A percentile compares a stretch with the other conserved stretches of the same genome.
phyloP scores from a whole-genome alignment of 2,113 vertebrate genomes.

The Pterophyllum scalare region DNA sequence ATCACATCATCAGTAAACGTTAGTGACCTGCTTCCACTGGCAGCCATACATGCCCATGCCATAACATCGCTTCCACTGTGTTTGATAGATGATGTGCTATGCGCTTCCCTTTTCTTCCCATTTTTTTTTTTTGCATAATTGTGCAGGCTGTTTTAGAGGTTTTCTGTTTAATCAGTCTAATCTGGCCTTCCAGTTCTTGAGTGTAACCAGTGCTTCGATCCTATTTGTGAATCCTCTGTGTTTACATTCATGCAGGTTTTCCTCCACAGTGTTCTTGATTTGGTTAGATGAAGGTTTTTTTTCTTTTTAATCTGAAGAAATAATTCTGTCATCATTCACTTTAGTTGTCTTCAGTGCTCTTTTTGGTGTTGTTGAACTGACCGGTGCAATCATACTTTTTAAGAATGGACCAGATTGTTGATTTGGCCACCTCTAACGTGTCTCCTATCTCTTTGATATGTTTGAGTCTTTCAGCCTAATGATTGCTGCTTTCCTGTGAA shows the following conservation, averaged over 20 bases:
- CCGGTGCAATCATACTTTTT: no score
- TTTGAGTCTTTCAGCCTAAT: no score
- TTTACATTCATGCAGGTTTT: neutral
- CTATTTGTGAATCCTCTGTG: neutral
- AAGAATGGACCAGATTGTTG: no score
- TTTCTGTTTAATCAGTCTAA: neutral
- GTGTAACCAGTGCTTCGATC: neutral
- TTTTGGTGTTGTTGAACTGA: no score
- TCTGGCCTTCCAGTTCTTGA: neutral
- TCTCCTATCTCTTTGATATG: no score
- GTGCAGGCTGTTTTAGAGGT: neutral
- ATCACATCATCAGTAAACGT: neutral
- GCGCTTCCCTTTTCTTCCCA: no score
- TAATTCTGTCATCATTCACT: no score
- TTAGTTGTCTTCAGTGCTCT: no score
- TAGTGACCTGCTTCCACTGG: neutral
- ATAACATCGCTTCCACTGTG: neutral
- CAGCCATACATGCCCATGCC: neutral
- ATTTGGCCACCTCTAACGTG: no score
- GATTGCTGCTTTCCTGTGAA: neutral
- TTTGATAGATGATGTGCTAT: neutral
- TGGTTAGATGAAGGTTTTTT: no score
- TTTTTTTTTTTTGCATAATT: neutral
- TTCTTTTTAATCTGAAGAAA: no score
- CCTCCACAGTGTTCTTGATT: neutral